phyloP scores from a whole-genome alignment of 2,797 vertebrate genomes.

The Cyclopterus lumpus region DNA sequence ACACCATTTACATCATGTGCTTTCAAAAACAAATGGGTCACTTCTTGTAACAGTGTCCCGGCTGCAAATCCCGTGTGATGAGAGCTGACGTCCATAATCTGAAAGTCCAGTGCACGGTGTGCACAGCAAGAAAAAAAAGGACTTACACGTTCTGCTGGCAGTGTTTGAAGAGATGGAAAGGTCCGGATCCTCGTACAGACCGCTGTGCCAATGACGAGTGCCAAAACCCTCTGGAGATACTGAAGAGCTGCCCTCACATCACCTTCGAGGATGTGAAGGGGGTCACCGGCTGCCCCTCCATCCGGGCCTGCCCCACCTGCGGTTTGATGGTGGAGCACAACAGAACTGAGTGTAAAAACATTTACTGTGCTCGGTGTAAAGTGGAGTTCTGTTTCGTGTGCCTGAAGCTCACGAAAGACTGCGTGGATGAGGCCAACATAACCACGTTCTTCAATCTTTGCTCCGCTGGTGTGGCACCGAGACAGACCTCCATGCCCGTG shows the following conservation, averaged over 20 bases:
- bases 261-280: conserved; percentile 2
- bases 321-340: conserved; percentile 54
- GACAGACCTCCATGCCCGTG: conserved; percentile 45
- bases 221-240: conserved; percentile 11
- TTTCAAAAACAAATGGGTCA: too few species aligned
- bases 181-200: conserved; percentile 13
- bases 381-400: conserved; percentile 70
- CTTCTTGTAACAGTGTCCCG: conserved; percentile 57
- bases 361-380: conserved; percentile 22
- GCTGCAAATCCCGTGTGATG: conserved; percentile 28
- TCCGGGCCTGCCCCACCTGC: conserved; percentile 63
- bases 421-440: not conserved
- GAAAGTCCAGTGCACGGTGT: conserved; percentile 45
- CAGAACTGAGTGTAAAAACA: conserved; percentile 22
- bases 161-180: conserved; percentile 64
- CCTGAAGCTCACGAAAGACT: conserved; percentile 24
- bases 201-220: conserved; percentile 51
- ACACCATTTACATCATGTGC: too few species aligned
- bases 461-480: conserved; percentile 18
- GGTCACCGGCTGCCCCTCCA: conserved; percentile 44
- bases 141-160: conserved; percentile 67
- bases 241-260: conserved; percentile 46
- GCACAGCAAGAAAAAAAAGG: accelerated
- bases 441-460: not conserved
- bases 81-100: not conserved